Percentiles rank a stretch among this genome's conserved stretches.
Evolutionary conservation across 2,888 invertebrate species (phyloP).

Genomic region (Mesoligia furuncula): DNA sequence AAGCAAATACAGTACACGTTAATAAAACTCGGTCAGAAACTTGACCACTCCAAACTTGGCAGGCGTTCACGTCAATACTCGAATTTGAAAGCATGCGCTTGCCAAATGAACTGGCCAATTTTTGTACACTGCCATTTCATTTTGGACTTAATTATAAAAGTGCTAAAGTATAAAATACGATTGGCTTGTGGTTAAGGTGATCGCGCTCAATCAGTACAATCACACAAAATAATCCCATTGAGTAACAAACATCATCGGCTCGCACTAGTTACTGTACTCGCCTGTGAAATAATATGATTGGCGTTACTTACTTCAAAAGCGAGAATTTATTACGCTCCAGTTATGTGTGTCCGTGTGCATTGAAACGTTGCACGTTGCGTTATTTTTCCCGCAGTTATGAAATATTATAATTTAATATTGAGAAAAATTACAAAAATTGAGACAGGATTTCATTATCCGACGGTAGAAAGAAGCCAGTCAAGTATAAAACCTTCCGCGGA

Average conservation of each 20-base stretch:
- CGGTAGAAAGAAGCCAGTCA: constrained; percentile 36
- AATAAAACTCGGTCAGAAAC: constrained; percentile 66
- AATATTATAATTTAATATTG: constrained; percentile 67
- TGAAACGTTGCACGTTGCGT: constrained; percentile 78
- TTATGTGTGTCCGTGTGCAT: constrained; percentile 79
- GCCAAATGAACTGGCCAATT: constrained; percentile 74
- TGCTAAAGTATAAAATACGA: constrained; percentile 38
- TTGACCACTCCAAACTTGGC: constrained; percentile 72
- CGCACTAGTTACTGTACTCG: constrained; percentile 59
- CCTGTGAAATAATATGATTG: constrained; percentile 72
- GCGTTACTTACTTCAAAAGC: constrained; percentile 73
- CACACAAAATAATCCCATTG: constrained; percentile 67
- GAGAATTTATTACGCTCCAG: constrained; percentile 82
- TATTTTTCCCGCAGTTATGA: constrained; percentile 68
- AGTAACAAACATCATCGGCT: constrained; percentile 67
- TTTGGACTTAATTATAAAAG: constrained; percentile 62
- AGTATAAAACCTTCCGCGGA: constrained; percentile 48
- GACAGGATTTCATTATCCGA: constrained; percentile 36
- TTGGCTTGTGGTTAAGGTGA: constrained; percentile 46
- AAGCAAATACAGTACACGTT: constrained; percentile 53
- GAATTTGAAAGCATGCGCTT: constrained; percentile 69
- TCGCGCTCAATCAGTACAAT: constrained; percentile 60
- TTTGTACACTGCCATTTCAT: constrained; percentile 59
- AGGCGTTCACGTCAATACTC: constrained; percentile 69
- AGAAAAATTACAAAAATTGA: constrained; percentile 51